These are phyloP conservation scores for Sylvia atricapilla DNA, from an alignment of 2,113 vertebrate species.

Conservation along the genomic window DNA sequence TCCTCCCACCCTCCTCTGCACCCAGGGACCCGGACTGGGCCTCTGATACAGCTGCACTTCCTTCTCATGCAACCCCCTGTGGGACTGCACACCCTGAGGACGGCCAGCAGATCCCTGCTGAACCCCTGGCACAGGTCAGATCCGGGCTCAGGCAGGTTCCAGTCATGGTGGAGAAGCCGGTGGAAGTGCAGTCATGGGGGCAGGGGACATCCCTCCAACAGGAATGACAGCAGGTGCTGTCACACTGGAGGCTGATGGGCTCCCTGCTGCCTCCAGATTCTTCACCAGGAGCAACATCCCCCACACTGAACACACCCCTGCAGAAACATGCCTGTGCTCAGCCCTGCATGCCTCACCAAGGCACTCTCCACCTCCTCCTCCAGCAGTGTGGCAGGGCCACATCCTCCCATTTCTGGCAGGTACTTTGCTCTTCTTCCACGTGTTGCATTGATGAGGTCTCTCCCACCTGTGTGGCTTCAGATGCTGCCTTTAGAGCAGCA, in stretches of 20 bases:
- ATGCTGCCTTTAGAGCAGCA: not conserved
- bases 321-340: not conserved
- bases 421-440: not conserved
- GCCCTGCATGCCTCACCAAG: not conserved
- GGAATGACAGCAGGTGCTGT: not conserved
- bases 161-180: not conserved
- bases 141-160: not conserved
- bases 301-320: not conserved
- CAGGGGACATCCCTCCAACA: fast-evolving
- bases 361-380: not conserved
- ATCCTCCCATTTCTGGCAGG: fast-evolving
- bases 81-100: not conserved
- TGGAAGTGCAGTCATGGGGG: fast-evolving
- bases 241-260: not conserved
- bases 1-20: not conserved
- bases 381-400: not conserved
- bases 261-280: not conserved
- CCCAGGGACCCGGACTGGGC: fast-evolving
- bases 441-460: not conserved
- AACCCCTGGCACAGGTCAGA: not conserved
- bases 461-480: not conserved
- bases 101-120: not conserved
- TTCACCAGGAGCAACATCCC: not conserved
- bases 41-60: not conserved
- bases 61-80: fast-evolving